Evolutionary conservation across 2,888 invertebrate genomes (phyloP), one percentile per base, ranked within the genome.

Genomic region (Clitarchus hookeri): DNA sequence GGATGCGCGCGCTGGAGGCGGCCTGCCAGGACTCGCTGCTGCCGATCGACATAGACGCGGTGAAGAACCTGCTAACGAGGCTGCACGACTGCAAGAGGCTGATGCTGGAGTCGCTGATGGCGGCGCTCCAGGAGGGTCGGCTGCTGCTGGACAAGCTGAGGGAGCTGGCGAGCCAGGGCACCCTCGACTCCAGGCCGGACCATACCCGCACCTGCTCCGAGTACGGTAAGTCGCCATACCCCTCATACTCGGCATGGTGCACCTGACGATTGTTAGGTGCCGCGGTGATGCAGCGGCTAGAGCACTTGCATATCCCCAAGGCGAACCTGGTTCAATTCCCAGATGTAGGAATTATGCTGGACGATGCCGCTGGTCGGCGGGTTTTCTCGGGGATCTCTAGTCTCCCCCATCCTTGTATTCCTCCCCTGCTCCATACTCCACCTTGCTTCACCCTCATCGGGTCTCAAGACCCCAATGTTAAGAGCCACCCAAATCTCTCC

Each of bases 71-170:
- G 89, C 92, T 97, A 36, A 94, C 93, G 87, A 94, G 94, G 90
- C 94, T 96, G 89, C 95, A 96, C 90, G 96, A 96, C 88, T 92
- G 95, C 88, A 92, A 95, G 87, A 95, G 95, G 90, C 93, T 94
- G 85, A 94, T 97, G 91, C 92, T 97, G 86, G 96, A 96, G 88
- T 93, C 95, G 11, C 93, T 97, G 4, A 96, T 97, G 94, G 93
- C 94, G n/a, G 95, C 97, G 4, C 92, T 97, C 84, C 96, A 96
- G 90, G 94, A 96, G 88, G 97, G 97, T 84, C 96, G 96, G 90
- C 93, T 93, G 85, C 92, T 97, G 88, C 92, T 97, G 89, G 95
- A 95, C 84, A 94, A 95, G 90, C 92, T 97, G 88, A 94, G 95
- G 89, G 95, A 96, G 90, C 93, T 97, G 89, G 95, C 95, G 86